phyloP scores from a whole-genome alignment of 2,888 invertebrate genomes.

The Poecilobothrus nobilitatus region DNA sequence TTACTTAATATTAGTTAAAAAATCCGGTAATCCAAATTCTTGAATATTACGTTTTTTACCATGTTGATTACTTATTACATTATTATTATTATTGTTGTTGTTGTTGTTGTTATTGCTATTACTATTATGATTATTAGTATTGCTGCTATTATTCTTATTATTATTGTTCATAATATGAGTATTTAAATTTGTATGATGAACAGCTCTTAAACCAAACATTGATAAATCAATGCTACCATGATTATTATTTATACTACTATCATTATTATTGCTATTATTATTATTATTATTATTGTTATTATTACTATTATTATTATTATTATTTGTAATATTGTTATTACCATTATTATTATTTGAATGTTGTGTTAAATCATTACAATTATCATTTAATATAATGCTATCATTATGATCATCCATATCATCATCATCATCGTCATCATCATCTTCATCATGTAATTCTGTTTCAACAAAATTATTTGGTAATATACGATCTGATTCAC shows the following conservation, averaged over 20 bases:
- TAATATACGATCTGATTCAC: constrained; percentile 36
- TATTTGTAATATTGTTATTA: constrained; percentile 14
- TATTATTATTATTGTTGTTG: background rate
- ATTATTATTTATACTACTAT: constrained; percentile 14
- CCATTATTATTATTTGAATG: constrained; percentile 7
- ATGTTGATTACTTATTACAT: background rate
- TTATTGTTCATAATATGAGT: background rate
- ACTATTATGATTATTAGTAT: background rate
- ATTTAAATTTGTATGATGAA: background rate
- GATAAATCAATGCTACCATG: constrained; percentile 18
- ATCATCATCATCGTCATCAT: constrained; percentile 14
- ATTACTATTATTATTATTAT: constrained; percentile 16
- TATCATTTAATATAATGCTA: background rate
- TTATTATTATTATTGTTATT: constrained; percentile 9
- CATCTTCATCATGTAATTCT: constrained; percentile 34
- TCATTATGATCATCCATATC: background rate
- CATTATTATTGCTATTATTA: constrained; percentile 11
- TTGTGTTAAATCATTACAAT: background rate
- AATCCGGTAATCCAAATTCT: constrained; percentile 11
- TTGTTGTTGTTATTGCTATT: background rate
- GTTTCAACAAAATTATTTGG: constrained; percentile 43
- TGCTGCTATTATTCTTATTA: background rate
- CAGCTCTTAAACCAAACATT: constrained; percentile 7
- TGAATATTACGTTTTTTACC: constrained; percentile 2
- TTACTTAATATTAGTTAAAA: constrained; percentile 9